These are phyloP conservation scores for Calidris pygmaea DNA, from an alignment of 2,113 vertebrate genomes.

Conservation along the genomic window DNA sequence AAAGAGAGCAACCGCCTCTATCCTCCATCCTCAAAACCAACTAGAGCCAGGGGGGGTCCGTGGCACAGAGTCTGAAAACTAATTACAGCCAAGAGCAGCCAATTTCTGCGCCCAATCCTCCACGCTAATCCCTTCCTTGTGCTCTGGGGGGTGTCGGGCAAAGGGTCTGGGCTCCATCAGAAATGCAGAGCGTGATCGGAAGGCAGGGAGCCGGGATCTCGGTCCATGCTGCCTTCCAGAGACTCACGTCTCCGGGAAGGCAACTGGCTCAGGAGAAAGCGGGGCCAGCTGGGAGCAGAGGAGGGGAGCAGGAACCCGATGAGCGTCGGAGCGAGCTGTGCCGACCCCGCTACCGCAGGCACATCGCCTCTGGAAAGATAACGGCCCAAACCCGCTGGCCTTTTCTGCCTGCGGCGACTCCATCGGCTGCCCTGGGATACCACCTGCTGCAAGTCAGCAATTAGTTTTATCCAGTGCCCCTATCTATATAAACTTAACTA, in stretches of 20 bases:
- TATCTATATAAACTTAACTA: not conserved
- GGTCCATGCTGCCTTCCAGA: not conserved
- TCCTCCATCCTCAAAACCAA: not conserved
- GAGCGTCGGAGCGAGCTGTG: not conserved
- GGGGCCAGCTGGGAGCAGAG: not conserved
- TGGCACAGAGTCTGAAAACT: not conserved
- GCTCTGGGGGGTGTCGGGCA: not conserved
- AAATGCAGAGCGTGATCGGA: accelerated
- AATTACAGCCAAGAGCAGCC: not conserved
- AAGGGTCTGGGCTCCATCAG: not conserved
- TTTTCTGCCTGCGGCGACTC: not conserved
- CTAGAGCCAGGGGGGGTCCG: not conserved
- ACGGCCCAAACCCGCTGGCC: not conserved
- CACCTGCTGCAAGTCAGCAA: not conserved
- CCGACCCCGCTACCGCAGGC: not conserved
- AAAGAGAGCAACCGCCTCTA: conserved; percentile 31
- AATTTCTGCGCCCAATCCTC: not conserved
- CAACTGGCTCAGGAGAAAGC: not conserved
- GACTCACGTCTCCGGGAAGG: not conserved
- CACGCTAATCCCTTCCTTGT: not conserved
- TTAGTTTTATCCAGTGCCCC: not conserved
- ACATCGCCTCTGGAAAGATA: not conserved
- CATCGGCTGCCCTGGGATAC: not conserved
- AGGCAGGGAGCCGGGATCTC: not conserved
- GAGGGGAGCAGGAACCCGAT: not conserved